These are phyloP conservation scores for Oreochromis mossambicus DNA, from an alignment of 2,797 vertebrate genomes.

Conservation along the genomic window DNA sequence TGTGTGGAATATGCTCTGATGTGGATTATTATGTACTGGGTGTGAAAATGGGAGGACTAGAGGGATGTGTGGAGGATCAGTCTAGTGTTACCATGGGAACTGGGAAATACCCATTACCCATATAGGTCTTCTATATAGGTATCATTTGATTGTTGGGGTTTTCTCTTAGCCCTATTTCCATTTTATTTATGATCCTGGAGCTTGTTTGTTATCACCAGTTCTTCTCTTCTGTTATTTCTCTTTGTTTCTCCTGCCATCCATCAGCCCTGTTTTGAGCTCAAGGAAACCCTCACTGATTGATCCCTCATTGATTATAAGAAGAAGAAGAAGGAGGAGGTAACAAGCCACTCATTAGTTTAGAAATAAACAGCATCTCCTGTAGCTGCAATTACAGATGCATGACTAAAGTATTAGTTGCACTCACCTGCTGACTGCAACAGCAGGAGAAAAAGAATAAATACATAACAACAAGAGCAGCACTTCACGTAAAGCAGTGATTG, in stretches of 20 bases:
- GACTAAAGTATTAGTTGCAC: conserved; percentile 5
- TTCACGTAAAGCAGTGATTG: background rate
- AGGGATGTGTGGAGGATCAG: conserved; percentile 11
- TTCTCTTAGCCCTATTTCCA: background rate
- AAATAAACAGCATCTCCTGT: conserved; percentile 26
- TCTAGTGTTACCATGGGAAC: conserved; percentile 78
- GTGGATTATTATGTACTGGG: conserved; percentile 23
- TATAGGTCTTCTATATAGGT: conserved; percentile 25
- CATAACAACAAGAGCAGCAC: background rate
- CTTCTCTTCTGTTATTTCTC: background rate
- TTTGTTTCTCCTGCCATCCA: background rate
- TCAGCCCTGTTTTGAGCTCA: background rate
- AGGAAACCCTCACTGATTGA: conserved; percentile 38
- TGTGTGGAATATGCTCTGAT: conserved; percentile 5
- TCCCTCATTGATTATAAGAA: background rate
- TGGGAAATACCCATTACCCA: conserved; percentile 68
- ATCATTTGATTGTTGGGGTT: background rate
- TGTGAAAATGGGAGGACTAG: conserved; percentile 34
- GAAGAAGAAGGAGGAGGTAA: background rate
- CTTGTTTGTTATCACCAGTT: background rate
- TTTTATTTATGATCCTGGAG: background rate
- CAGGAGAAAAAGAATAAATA: background rate
- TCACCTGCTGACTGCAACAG: conserved; percentile 22
- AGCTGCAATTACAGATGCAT: conserved; percentile 26
- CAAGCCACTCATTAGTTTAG: conserved; percentile 19